Conservation (phyloP, 2,888 invertebrate species). For the Dasysyrphus tricinctus region DNA sequence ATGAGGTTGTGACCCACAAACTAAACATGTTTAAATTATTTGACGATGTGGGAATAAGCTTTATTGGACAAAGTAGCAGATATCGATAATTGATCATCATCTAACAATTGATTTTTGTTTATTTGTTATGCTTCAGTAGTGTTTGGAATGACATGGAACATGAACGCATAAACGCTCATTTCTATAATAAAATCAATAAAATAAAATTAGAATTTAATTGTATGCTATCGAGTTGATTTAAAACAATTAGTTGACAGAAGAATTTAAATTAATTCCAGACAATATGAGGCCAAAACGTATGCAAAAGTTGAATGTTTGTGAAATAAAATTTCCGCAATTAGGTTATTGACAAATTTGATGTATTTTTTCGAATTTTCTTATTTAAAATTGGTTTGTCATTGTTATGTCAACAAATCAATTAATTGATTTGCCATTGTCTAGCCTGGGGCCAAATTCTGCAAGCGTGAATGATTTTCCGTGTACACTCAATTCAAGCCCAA, state of each 20-base stretch:
- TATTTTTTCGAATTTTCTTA: background rate
- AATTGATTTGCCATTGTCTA: no score
- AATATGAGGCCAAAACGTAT: background rate
- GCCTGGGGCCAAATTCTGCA: no score
- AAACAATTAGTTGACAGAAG: background rate
- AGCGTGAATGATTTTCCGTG: no score
- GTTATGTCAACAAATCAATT: background rate
- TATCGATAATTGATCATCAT: conserved; percentile 35
- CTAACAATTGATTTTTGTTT: conserved; percentile 29
- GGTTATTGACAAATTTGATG: background rate
- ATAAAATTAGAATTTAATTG: conserved; percentile 11
- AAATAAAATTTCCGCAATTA: background rate
- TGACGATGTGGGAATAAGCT: conserved; percentile 7
- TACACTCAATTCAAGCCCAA: no score
- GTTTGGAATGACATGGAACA: background rate
- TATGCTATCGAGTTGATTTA: conserved; percentile 17
- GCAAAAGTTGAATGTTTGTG: background rate
- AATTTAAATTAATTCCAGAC: conserved; percentile 7
- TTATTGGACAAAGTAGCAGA: conserved; percentile 15
- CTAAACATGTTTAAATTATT: conserved; percentile 17
- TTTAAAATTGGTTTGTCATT: background rate
- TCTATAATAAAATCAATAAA: background rate
- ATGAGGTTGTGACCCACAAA: conserved; percentile 50
- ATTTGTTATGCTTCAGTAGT: conserved; percentile 1
- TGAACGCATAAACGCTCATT: background rate